Percentiles rank a stretch among this genome's conserved stretches.
phyloP scores from a whole-genome alignment of 2,797 vertebrate genomes.

The Acropternis orthonyx region DNA sequence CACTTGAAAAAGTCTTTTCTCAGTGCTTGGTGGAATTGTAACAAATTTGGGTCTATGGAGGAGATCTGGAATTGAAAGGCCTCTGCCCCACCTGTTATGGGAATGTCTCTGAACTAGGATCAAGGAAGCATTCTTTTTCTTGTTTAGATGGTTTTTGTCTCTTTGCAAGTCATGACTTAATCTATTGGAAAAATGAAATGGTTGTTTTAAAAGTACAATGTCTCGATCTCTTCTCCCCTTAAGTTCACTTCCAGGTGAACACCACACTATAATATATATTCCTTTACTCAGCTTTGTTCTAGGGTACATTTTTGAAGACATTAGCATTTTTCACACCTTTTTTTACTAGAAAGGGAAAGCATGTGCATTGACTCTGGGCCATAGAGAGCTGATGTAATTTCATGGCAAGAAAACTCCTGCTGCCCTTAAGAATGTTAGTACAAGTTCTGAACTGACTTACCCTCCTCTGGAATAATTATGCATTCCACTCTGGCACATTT shows the following conservation, averaged over 20 bases:
- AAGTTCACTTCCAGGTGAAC: slow-evolving; percentile 33
- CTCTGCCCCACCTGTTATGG: slow-evolving; percentile 60
- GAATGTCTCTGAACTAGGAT: slow-evolving; percentile 68
- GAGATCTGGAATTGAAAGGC: slow-evolving; percentile 35
- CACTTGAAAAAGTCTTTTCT: not conserved
- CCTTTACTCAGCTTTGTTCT: not conserved
- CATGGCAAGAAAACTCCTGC: slow-evolving; percentile 57
- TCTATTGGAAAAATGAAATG: not conserved
- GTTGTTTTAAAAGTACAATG: not conserved
- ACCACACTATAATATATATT: not conserved
- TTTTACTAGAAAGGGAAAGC: slow-evolving; percentile 66
- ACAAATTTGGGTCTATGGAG: not conserved
- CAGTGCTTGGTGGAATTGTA: not conserved
- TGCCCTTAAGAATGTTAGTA: slow-evolving; percentile 68
- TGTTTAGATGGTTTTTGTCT: slow-evolving; percentile 32
- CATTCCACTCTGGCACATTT: slow-evolving; percentile 69
- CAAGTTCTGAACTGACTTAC: slow-evolving; percentile 72
- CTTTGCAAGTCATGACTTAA: slow-evolving; percentile 47
- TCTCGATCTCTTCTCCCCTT: not conserved
- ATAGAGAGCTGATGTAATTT: slow-evolving; percentile 57
- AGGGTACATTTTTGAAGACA: not conserved
- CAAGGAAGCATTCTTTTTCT: slow-evolving; percentile 64
- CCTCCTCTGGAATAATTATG: slow-evolving; percentile 69
- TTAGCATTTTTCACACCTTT: slow-evolving; percentile 56
- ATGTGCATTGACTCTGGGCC: slow-evolving; percentile 47